Conservation (phyloP, 1,140 invertebrate genomes). For the Zaprionus kolodkinae region DNA sequence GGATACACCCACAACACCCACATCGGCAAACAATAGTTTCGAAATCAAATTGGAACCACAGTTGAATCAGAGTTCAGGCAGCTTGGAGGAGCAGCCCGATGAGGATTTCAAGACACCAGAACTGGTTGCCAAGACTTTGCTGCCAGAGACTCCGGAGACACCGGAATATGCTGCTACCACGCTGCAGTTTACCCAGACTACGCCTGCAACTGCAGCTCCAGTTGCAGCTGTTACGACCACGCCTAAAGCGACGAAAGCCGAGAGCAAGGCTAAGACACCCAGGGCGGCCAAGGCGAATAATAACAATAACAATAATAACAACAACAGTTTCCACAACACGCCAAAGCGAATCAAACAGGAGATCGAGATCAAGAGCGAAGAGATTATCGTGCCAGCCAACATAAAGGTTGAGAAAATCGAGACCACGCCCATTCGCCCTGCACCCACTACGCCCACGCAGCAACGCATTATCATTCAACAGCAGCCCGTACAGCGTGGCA, state of each 20-base stretch:
- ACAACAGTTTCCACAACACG: constrained; percentile 69
- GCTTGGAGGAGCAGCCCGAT: constrained; percentile 60
- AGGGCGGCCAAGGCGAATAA: constrained; percentile 65
- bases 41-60: constrained; percentile 77
- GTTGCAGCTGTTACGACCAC: constrained; percentile 16
- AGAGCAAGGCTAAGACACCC: constrained; percentile 42
- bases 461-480: constrained; percentile 70
- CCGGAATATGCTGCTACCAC: constrained; percentile 80
- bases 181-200: constrained; percentile 64
- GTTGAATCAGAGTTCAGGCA: constrained; percentile 66
- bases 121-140: constrained; percentile 77
- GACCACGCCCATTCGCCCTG: constrained; percentile 9
- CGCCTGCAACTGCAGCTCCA: constrained; percentile 34
- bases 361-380: constrained; percentile 82
- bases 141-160: constrained; percentile 81
- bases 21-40: constrained; percentile 68
- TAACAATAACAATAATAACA: constrained; percentile 49
- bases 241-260: constrained; percentile 36
- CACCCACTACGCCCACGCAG: constrained; percentile 25
- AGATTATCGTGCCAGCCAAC: constrained; percentile 77
- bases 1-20: constrained; percentile 67
- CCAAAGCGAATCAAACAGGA: constrained; percentile 81
- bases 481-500: constrained; percentile 56
- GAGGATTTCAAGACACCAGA: constrained; percentile 60
- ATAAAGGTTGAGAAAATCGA: constrained; percentile 81